These are phyloP conservation scores for Capreolus pygargus DNA, from an alignment of 2,113 vertebrate genomes.

Conservation along the genomic window DNA sequence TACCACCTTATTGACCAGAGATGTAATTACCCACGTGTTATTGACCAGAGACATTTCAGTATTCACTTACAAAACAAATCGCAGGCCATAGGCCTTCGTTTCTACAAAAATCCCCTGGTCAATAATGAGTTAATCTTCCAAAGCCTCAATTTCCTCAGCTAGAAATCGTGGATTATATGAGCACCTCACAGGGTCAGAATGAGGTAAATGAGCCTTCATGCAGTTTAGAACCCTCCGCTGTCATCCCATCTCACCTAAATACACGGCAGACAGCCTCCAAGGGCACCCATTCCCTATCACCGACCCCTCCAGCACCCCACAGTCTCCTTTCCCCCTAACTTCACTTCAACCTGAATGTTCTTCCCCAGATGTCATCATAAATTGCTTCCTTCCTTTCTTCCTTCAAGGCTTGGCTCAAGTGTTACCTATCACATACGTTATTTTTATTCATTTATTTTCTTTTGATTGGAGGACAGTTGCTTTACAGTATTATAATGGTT, in stretches of 20 bases:
- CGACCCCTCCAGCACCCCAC: no score
- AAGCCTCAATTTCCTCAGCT: not conserved
- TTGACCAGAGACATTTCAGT: not conserved
- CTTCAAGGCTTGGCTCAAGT: not conserved
- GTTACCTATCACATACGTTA: not conserved
- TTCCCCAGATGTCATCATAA: not conserved
- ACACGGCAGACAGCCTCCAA: not conserved
- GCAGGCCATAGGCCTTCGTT: not conserved
- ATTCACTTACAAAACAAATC: not conserved
- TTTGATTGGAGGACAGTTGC: not conserved
- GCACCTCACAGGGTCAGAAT: not conserved
- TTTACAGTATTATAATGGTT: not conserved
- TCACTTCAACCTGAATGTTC: not conserved
- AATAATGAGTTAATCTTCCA: not conserved
- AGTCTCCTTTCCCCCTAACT: no score
- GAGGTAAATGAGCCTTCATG: not conserved
- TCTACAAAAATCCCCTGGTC: not conserved
- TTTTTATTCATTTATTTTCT: not conserved
- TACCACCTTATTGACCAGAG: not conserved
- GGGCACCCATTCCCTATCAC: not conserved
- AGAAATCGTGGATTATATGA: not conserved
- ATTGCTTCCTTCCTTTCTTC: not conserved
- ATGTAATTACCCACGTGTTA: not conserved
- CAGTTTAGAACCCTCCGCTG: not conserved
- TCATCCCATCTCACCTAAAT: not conserved